Evolutionary conservation across 2,113 vertebrate species (phyloP), one percentile per base, ranked within the genome.

Genomic region (Oncorhynchus nerka): DNA sequence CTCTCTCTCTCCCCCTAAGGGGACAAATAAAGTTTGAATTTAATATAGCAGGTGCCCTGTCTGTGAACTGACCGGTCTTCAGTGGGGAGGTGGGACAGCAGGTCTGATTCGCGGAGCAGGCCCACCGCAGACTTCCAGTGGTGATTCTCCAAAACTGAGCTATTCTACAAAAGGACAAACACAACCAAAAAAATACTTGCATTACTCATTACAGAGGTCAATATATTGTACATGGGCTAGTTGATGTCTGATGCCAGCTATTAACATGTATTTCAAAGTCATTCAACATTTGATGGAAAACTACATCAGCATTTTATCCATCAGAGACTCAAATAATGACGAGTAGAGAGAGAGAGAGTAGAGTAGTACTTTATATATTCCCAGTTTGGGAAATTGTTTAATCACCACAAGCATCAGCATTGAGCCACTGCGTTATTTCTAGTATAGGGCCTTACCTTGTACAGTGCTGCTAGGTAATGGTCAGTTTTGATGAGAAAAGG

Each of bases 61-160:
- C 49, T 55, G 65, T 26, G 16, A n/a, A 67, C 90, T 28, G 90
- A 95, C 95, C 94, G 94, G 87, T 93, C 94, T 82, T 95, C 94
- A 82, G 93, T 66, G 11, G 93, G 91, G 88, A 96, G 88, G 73
- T 96, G 95, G 88, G 94, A 92, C 92, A 96, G 94, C 85, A 96
- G 91, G 78, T 92, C 93, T 3, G 95, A 95, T 83, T 96, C 95
- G 89, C 94, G 92, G 84, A 96, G 90, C 80, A 96, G 82, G 34
- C 94, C 94, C 89, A 96, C 95, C 76, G 95, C 95, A 7, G 94
- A 96, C 87, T 94, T 94, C 95, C 95, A 96, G 91, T 96, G 95
- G 90, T 96, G 95, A 87, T 95, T 95, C 88, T 96, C 95, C 86
- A 96, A 82, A 87, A 96, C 95, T 91, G 95, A 96, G 93, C 93